phyloP scores from a whole-genome alignment of 2,797 vertebrate species.

The Serranus cabrilla region DNA sequence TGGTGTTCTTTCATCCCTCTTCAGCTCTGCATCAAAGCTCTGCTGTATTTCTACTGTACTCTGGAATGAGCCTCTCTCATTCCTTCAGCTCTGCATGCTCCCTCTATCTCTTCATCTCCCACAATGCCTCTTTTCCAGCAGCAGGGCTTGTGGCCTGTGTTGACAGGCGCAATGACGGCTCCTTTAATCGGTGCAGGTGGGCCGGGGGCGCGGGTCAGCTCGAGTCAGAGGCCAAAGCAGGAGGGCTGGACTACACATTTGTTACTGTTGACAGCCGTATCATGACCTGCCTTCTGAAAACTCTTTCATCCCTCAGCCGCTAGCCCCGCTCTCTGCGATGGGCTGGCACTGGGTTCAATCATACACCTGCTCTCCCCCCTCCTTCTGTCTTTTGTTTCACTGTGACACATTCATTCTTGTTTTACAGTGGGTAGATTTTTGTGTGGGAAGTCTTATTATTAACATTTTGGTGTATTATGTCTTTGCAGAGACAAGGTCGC shows the following conservation, averaged over 20 bases:
- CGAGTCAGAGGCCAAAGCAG: constrained; percentile 49
- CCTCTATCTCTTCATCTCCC: constrained; percentile 74
- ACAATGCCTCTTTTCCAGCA: constrained; percentile 55
- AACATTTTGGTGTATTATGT: constrained; percentile 1
- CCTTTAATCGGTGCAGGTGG: constrained; percentile 86
- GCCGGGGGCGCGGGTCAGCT: constrained; percentile 54
- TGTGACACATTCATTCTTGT: constrained; percentile 7
- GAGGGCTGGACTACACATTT: constrained; percentile 75
- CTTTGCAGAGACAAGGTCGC: constrained; percentile 94
- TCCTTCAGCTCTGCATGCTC: constrained; percentile 65
- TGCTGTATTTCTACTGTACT: constrained; percentile 64
- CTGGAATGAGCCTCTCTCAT: constrained; percentile 75
- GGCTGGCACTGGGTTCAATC: constrained; percentile 75
- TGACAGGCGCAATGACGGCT: constrained; percentile 71
- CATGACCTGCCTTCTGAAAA: constrained; percentile 62
- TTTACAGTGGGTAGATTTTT: neutral
- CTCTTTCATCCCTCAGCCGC: constrained; percentile 71
- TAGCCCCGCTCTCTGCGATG: constrained; percentile 37
- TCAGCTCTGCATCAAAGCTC: constrained; percentile 61
- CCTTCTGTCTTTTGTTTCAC: constrained; percentile 35
- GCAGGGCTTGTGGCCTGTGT: constrained; percentile 61
- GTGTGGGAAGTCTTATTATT: neutral
- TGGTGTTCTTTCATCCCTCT: constrained; percentile 61
- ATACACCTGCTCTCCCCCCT: constrained; percentile 73
- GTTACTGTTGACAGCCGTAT: constrained; percentile 83